Base-by-base conservation (phyloP, 2,113 vertebrate species). In the Daboia siamensis region DNA sequence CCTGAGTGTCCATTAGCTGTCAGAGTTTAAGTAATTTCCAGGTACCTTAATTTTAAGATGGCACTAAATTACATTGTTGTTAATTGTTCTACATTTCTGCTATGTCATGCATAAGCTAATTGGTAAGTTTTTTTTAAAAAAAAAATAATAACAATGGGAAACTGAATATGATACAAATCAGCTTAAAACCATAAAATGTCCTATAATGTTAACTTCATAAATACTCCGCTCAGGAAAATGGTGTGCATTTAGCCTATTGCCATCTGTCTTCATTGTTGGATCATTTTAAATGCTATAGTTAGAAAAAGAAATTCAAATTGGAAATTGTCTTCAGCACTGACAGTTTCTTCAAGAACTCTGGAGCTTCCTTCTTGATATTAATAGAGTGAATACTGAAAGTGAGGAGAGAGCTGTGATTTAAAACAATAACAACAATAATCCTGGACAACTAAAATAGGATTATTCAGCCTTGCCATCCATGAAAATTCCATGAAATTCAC, bases 11-110 rank as follows among this genome's bases (percentile, higher is more conserved):
- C 21, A 94, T 95, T 80, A 95, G 52, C 57, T 90, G 57, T 54
- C 52, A 51, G 85, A 69, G 59, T 93, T 94, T 92, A 92, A 91
- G 64, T 39, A 92, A 92, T 89, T 92, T 48, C 55, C 48, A 90
- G 12, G 57, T 93, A 86, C 15, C 89, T 91, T 95, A 55, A 55
- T 90, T 92, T 88, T 61, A n/a, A 23, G 91, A 93, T 64, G 20
- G 90, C 44, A 46, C 26, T 24, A 92, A 87, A 39, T 17, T 85
- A 10, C 7, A 94, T 92, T 92, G 59, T 93, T 93, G 57, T 87
- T 74, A 93, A 92, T 93, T 88, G 92, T 88, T 91, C 23, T 56
- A 13, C 44, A 0, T 86, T 90, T 91, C 92, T n/a, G 12, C 90
- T 89, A 85, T 12, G 91, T 87, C 91, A 44, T 80, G 48, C 11